A percentile compares a stretch with the other conserved stretches of the same genome.
Evolutionary conservation across 2,888 invertebrate species (phyloP).

Genomic region (Elegia similella): DNA sequence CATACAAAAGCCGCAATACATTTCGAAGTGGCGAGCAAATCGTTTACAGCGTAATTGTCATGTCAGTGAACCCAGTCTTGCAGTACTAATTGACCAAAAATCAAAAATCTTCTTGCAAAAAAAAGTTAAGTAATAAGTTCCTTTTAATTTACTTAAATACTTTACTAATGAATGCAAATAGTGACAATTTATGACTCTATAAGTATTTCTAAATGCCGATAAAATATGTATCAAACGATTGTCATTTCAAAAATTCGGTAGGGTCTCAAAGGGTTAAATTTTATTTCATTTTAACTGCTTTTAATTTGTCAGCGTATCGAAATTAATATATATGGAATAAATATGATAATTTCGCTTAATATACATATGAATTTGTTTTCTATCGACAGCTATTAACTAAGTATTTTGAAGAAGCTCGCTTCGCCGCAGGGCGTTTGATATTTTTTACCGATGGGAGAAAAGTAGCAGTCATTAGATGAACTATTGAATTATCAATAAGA

Average conservation of each 20-base stretch:
- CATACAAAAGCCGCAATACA: too few relatives aligned
- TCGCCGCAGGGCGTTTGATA: neutral
- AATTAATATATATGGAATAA: slow-evolving; percentile 27
- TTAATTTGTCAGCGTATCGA: slow-evolving; percentile 37
- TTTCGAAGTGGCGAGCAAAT: too few relatives aligned
- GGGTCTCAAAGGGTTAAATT: slow-evolving; percentile 19
- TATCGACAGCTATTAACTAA: slow-evolving; percentile 6
- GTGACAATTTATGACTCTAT: neutral
- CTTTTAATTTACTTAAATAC: neutral
- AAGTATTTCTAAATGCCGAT: slow-evolving; percentile 1
- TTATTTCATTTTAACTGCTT: slow-evolving; percentile 29
- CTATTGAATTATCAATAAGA: too few relatives aligned
- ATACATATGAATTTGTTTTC: slow-evolving; percentile 18
- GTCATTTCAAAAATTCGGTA: slow-evolving; percentile 6
- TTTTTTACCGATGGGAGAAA: neutral
- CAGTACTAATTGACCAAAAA: too few relatives aligned
- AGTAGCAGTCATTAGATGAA: neutral
- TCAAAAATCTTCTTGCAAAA: too few relatives aligned
- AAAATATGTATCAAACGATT: neutral
- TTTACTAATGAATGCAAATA: neutral
- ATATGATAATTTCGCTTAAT: slow-evolving; percentile 30
- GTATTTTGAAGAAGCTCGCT: slow-evolving; percentile 12
- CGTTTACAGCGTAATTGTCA: too few relatives aligned
- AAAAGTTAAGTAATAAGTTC: too few relatives aligned
- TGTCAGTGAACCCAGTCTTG: too few relatives aligned